Base-by-base conservation (phyloP, 1,140 invertebrate genomes). In the Agrilus planipennis region DNA sequence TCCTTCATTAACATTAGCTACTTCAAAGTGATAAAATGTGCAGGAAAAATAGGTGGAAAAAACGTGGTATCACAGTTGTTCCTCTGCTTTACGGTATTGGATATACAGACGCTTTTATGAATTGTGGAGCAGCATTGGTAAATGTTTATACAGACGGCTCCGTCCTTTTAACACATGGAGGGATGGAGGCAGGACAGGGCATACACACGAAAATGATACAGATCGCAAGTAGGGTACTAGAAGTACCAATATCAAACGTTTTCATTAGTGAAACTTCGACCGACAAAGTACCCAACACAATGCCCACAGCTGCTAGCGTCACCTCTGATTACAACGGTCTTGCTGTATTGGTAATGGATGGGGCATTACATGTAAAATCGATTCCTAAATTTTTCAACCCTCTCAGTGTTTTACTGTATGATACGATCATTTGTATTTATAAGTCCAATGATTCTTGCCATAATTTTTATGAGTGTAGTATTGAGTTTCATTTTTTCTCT, bases 171-270 rank as follows among this genome's bases (percentile, higher is more conserved):
- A 78, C 77, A 18, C 90, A 95, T 59, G 88, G 85, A 27, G 92
- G 91, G 14, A 82, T 82, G 14, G 92, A 97, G 72, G 95, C 96
- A 82, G 93, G 93, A 0, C 92, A 96, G 67, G 93, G 92, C 1
- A 63, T 96, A 0, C 85, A 95, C 53, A 96, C 89, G 0, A 96
- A 95, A 69, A 90, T 93, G 80, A 81, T 92, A 41, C 89, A 94
- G 73, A 76, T 88, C 20, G 81, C 83, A 0, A 82, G 82, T 32
- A 68, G 79, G 47, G 72, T 71, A 2, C 64, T 97, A 2, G 76
- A 72, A 25, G 76, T 93, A 14, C 72, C 85, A 19, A 57, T 72
- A 4, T 73, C 79, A 0, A 77, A 81, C 53, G 89, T 97, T 52
- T 80, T 91, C 55, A 89, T 92, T 15, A 73, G 72, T 36, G 92